Base-by-base conservation (phyloP, 2,888 invertebrate species). In the Leucoma salicis region DNA sequence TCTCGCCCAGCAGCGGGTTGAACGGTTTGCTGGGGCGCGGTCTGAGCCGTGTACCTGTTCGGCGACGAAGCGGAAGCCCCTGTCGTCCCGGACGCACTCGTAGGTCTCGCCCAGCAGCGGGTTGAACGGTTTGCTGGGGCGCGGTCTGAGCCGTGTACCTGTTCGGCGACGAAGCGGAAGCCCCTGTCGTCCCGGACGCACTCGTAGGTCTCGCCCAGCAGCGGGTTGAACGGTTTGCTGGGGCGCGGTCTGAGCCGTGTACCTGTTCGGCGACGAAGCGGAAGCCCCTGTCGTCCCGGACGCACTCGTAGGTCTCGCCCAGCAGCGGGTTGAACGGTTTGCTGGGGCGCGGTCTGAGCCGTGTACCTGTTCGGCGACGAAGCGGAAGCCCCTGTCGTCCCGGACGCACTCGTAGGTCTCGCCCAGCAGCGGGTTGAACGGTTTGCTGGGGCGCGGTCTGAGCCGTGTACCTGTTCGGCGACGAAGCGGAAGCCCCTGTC, bases 271-370 rank as follows among this genome's bases (percentile, higher is more conserved):
- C 93, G 3, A 96, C 70, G 73, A 95, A 96, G 46, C 92, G 82
- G 90, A 96, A 96, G 0, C 94, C 95, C 63, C 93, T 92, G 66
- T 96, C 96, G 57, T 93, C 94, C 1, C 96, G 70, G 21, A 94
- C 91, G 67, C 94, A 95, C 82, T 96, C 96, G 77, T 93, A 96
- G 0, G 95, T 96, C 89, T 96, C 96, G 0, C 93, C 95, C 18
- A 96, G 88, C 40, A 96, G 80, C 11, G 96, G 96, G 87, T 96
- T 96, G 86, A 96, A 96, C 0, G 96, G 96, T 73, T 96, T 96
- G 69, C 94, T 94, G 33, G 95, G n/a, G n/a, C n/a, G n/a, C n/a
- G n/a, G n/a, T n/a, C n/a, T n/a, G n/a, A n/a, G n/a, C n/a, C n/a
- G n/a, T n/a, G n/a, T n/a, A 94, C 94, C 91, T 96, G 96, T 73